A percentile compares a stretch with the other conserved stretches of the same genome.
Evolutionary conservation across 37 sponge, comb jelly and placozoan genomes (phyloP).

Genomic region (Beroe forskalii): DNA sequence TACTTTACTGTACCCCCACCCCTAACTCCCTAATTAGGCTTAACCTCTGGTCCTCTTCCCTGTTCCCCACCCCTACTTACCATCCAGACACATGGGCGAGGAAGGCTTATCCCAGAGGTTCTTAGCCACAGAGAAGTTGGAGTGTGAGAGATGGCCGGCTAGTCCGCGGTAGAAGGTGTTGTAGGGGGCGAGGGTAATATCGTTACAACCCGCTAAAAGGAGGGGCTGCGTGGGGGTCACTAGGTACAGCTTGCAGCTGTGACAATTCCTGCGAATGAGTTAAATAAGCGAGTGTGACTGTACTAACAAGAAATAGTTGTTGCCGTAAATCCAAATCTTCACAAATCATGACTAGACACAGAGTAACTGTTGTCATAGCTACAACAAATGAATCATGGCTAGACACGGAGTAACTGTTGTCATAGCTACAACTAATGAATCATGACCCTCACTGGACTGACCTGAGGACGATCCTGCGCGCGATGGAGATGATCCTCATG

Average conservation of each 20-base stretch:
- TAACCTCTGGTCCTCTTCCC: constrained; percentile 15
- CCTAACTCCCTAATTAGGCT: no score
- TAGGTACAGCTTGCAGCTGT: constrained; percentile 52
- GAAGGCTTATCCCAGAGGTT: constrained; percentile 36
- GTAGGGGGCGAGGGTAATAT: constrained; percentile 65
- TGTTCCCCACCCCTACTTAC: neutral
- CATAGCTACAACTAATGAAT: no score
- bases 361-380: no score
- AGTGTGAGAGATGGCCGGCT: constrained; percentile 28
- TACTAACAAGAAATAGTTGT: no score
- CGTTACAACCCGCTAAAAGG: constrained; percentile 55
- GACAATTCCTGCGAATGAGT: constrained; percentile 48
- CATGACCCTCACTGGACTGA: no score
- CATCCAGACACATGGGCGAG: constrained; percentile 48
- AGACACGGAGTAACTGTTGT: no score
- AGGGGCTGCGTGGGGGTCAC: constrained; percentile 48
- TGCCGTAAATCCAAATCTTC: no score
- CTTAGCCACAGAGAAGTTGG: constrained; percentile 7
- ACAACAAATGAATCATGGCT: no score
- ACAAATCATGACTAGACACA: no score
- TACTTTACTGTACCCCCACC: no score
- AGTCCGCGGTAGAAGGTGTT: constrained; percentile 65
- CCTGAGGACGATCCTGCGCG: constrained; percentile 47
- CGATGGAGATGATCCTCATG: constrained; percentile 50
- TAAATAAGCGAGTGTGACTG: no score